These are phyloP conservation scores for Propithecus coquereli DNA, from an alignment of 2,113 vertebrate species.

Conservation along the genomic window DNA sequence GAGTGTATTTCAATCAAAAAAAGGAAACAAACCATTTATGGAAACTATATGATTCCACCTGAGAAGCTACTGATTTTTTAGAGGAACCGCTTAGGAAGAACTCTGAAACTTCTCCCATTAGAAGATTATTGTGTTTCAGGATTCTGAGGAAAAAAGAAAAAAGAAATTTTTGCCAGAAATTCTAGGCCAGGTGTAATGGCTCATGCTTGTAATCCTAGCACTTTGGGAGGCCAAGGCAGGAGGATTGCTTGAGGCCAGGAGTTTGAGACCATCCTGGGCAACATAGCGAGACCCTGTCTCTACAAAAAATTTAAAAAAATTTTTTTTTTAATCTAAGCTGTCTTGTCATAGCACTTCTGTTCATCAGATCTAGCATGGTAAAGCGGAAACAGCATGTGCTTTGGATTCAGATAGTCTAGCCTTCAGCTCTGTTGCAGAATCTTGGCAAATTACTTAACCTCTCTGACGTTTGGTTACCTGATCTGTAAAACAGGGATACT, in stretches of 20 bases:
- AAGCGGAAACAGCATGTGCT: neutral
- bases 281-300: too few species aligned
- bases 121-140: neutral
- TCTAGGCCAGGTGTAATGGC: too few species aligned
- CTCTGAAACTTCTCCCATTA: neutral
- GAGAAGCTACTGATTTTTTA: neutral
- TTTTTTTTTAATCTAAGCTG: neutral
- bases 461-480: neutral
- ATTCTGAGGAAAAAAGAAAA: neutral
- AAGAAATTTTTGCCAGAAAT: neutral
- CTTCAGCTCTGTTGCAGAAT: neutral
- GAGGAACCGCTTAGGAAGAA: neutral
- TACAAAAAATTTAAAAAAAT: neutral
- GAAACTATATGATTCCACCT: neutral
- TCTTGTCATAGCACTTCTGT: neutral
- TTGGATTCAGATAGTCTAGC: neutral
- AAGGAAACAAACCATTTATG: neutral
- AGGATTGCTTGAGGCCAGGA: too few species aligned
- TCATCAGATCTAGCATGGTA: neutral
- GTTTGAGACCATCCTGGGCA: too few species aligned
- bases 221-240: too few species aligned
- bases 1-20: constrained; percentile 1
- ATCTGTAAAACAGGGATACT: neutral
- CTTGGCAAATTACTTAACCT: neutral
- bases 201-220: too few species aligned